Percentiles rank a stretch among this genome's conserved stretches.
phyloP scores from a whole-genome alignment of 2,113 vertebrate genomes.

The Ammodytes dubius region DNA sequence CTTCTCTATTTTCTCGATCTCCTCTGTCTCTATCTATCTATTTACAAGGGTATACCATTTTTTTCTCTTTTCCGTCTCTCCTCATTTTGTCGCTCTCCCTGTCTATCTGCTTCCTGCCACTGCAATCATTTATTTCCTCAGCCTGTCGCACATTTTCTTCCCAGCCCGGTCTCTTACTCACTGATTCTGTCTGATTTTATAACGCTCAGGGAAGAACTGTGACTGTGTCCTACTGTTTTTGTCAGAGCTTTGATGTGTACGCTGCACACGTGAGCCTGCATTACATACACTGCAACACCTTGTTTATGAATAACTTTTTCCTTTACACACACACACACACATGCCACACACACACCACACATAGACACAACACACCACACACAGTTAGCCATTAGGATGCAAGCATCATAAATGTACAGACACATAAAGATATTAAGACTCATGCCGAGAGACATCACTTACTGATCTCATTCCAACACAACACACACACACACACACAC shows the following conservation, averaged over 20 bases:
- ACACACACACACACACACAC: background rate
- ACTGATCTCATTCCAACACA: too few species aligned
- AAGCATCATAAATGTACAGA: conserved; percentile 31
- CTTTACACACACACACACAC: conserved; percentile 6
- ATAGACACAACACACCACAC: conserved; percentile 5
- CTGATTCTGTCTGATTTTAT: conserved; percentile 75
- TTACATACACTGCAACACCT: conserved; percentile 46
- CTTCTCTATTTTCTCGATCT: too few species aligned
- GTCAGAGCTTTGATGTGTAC: conserved; percentile 30
- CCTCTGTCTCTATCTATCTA: too few species aligned
- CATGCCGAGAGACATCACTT: conserved; percentile 60
- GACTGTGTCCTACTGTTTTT: conserved; percentile 35
- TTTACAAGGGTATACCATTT: conserved; percentile 34
- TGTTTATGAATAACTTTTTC: conserved; percentile 41
- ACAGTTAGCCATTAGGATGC: conserved; percentile 38
- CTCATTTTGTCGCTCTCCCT: conserved; percentile 24
- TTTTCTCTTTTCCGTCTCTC: conserved; percentile 8
- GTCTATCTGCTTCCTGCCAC: conserved; percentile 63
- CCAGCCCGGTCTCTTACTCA: conserved; percentile 68
- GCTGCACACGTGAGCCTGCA: conserved; percentile 30
- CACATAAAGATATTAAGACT: conserved; percentile 41
- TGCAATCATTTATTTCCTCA: conserved; percentile 76
- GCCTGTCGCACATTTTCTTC: conserved; percentile 52
- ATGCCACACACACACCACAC: background rate
- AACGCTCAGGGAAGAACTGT: conserved; percentile 53